Evolutionary conservation across 2,113 vertebrate species (phyloP).

Genomic region (Gila orcuttii): DNA sequence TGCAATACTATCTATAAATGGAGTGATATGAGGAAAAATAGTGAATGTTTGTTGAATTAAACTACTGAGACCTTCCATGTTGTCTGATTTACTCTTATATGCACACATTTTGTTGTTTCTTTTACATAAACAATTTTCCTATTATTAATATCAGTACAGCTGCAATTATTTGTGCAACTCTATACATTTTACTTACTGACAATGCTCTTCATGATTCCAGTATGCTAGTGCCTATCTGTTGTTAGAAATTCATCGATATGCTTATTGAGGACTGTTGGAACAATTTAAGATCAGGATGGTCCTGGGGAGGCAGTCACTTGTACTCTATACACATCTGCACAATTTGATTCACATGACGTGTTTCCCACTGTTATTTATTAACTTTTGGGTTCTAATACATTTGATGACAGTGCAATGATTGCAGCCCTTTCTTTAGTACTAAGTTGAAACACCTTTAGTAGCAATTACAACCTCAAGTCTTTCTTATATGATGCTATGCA

Average conservation of each 20-base stretch:
- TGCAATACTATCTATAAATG: slow-evolving; percentile 1
- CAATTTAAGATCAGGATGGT: background rate
- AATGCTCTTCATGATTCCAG: background rate
- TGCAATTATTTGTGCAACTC: background rate
- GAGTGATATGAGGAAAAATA: slow-evolving; percentile 3
- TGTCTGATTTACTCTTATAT: slow-evolving; percentile 2
- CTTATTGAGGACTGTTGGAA: background rate
- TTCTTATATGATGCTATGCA: no score
- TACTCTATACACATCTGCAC: no score
- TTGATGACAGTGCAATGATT: no score
- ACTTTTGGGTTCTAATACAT: no score
- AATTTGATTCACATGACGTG: no score
- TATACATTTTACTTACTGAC: background rate
- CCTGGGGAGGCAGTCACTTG: no score
- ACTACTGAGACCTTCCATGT: background rate
- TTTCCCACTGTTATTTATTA: no score
- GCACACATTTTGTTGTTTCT: background rate
- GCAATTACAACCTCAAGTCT: no score
- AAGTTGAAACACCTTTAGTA: no score
- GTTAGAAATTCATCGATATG: background rate
- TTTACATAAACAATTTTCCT: background rate
- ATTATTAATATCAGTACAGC: background rate
- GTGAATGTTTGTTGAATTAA: slow-evolving; percentile 11
- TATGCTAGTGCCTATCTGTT: background rate
- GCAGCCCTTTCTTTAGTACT: no score